phyloP scores from a whole-genome alignment of 2,888 invertebrate genomes.

The Trachelus tabidus region DNA sequence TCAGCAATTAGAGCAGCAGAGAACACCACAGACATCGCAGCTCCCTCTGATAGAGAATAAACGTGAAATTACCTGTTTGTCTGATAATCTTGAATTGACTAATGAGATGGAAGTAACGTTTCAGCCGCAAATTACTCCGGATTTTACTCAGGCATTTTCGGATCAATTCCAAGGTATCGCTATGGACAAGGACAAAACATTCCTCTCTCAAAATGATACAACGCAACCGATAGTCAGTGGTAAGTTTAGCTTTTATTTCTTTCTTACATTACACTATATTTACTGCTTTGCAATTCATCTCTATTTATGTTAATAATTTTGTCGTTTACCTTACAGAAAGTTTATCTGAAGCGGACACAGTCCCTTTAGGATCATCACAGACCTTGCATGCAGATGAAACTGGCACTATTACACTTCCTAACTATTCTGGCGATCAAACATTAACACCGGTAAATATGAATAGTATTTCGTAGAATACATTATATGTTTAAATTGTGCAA shows the following conservation, averaged over 20 bases:
- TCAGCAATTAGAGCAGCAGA: slow-evolving; percentile 52
- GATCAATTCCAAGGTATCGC: slow-evolving; percentile 44
- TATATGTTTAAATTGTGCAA: not conserved
- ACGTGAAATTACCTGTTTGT: slow-evolving; percentile 21
- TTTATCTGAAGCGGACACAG: slow-evolving; percentile 38
- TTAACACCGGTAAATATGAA: slow-evolving; percentile 55
- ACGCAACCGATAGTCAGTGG: slow-evolving; percentile 34
- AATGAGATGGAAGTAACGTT: slow-evolving; percentile 46
- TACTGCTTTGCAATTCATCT: not conserved
- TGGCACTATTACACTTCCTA: slow-evolving; percentile 61
- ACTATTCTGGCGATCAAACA: slow-evolving; percentile 56
- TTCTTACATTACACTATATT: not conserved
- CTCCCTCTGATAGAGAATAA: slow-evolving; percentile 2
- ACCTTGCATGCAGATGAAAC: slow-evolving; percentile 62
- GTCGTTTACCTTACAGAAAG: slow-evolving; percentile 41
- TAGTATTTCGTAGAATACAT: not conserved
- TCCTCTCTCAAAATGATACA: slow-evolving; percentile 29
- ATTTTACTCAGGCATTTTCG: slow-evolving; percentile 47
- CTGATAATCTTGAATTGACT: slow-evolving; percentile 36
- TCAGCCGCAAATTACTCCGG: slow-evolving; percentile 44
- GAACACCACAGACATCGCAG: slow-evolving; percentile 27
- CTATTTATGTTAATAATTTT: slow-evolving; percentile 12
- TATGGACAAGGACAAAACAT: slow-evolving; percentile 41
- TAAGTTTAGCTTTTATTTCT: slow-evolving; percentile 27
- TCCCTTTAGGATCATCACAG: slow-evolving; percentile 49